Percentiles rank a stretch among this genome's conserved stretches.
Evolutionary conservation across 2,888 invertebrate species (phyloP).

Genomic region (Norana najaformis): DNA sequence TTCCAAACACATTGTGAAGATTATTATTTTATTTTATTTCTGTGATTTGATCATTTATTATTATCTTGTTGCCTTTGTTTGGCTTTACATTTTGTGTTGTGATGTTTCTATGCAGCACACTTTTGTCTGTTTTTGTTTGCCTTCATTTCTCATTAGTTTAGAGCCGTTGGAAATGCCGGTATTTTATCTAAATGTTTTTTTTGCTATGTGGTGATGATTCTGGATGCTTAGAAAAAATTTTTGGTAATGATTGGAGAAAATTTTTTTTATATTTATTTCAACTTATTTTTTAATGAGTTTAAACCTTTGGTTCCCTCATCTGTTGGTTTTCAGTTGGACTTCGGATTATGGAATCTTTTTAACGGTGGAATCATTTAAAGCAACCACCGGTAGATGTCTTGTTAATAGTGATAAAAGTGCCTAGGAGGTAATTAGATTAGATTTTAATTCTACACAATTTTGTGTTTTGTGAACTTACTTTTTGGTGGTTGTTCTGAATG

Average conservation of each 20-base stretch:
- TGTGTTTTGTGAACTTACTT: not conserved
- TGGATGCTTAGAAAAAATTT: not conserved
- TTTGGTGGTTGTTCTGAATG: not conserved
- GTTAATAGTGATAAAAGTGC: not conserved
- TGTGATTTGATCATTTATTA: not conserved
- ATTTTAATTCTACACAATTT: too few species aligned
- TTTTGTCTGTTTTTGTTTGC: not conserved
- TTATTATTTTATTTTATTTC: not conserved
- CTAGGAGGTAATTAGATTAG: not conserved
- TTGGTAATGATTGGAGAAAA: not conserved
- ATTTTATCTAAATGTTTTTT: not conserved
- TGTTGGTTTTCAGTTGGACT: not conserved
- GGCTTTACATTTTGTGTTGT: not conserved
- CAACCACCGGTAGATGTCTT: not conserved
- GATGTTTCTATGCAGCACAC: not conserved
- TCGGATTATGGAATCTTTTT: too few species aligned
- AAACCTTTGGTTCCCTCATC: not conserved
- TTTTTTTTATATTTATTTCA: not conserved
- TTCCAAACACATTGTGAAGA: not conserved
- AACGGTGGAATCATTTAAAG: not conserved
- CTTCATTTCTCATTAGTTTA: not conserved
- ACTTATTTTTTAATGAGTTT: not conserved
- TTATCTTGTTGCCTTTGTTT: not conserved
- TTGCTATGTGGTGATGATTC: not conserved
- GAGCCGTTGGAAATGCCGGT: not conserved